phyloP scores from a whole-genome alignment of 2,888 invertebrate genomes.

The Chrysolina americana region DNA sequence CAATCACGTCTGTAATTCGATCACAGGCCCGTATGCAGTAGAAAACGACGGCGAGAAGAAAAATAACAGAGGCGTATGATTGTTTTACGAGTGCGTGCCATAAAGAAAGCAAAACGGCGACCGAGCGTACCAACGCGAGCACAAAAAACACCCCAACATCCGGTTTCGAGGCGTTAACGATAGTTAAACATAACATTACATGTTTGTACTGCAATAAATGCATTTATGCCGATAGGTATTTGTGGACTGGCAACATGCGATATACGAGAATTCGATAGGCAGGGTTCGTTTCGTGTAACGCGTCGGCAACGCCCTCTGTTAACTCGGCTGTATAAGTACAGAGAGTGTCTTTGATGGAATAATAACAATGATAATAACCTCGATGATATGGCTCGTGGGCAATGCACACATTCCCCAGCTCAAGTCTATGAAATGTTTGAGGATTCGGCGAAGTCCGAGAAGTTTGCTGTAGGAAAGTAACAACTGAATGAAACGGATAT shows the following conservation, averaged over 20 bases:
- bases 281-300: background rate
- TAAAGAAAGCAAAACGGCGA: constrained; percentile 52
- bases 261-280: background rate
- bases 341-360: background rate
- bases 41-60: constrained; percentile 36
- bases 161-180: constrained; percentile 52
- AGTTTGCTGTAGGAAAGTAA: no score
- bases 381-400: background rate
- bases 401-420: background rate
- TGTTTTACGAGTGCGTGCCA: constrained; percentile 50
- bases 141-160: constrained; percentile 53
- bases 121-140: constrained; percentile 34
- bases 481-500: no score
- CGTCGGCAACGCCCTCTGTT: background rate
- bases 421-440: no score
- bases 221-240: constrained; percentile 42
- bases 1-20: constrained; percentile 49
- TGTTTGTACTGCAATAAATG: constrained; percentile 47
- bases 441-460: no score
- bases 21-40: constrained; percentile 43
- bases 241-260: constrained; percentile 30
- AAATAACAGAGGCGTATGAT: constrained; percentile 48
- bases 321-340: background rate
- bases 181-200: constrained; percentile 51
- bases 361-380: background rate